Evolutionary conservation across 2,888 invertebrate genomes (phyloP), one percentile per base, ranked within the genome.

Genomic region (Cetonia aurata): DNA sequence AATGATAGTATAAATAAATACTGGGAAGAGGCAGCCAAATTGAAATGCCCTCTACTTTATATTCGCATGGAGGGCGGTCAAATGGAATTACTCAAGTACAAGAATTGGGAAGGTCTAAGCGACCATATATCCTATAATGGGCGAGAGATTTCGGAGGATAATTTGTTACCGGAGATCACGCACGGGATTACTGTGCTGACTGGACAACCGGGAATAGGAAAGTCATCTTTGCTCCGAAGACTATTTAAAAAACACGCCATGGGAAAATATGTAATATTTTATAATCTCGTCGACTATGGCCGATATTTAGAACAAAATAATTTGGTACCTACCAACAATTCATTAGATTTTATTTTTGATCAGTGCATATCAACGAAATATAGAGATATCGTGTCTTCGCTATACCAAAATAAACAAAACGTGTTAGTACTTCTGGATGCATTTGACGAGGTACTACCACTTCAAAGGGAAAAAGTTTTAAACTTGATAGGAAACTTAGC

Each of bases 361-460:
- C 31, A 37, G 15, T 6, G n/a, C 13, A 33, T 6, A 37, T 2
- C 55, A 0, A 55, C 13, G 6, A 55, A 33, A 37, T 37, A 55
- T n/a, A 33, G 1, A 1, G 37, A 37, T 15, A 37, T 55, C n/a
- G 1, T 55, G 0, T 6, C 4, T 33, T 13, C n/a, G 9, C 4
- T 55, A 37, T 33, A 37, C 6, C 6, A 55, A 13, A 55, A 13
- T n/a, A 55, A 55, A 37, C 37, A 37, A 37, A 55, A 33, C 4
- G 13, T 55, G 4, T 9, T 55, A 6, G 15, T 31, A 3, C 2
- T 55, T 12, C n/a, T 55, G 15, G 55, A 55, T 33, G 33, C 55
- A 37, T 55, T 55, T n/a, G 55, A 55, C 13, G 55, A 55, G 31
- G 55, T 55, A 33, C 13, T 31, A 12, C 15, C 55, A 37, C 12